Evolutionary conservation across 2,113 vertebrate genomes (phyloP).

Genomic region (Ivindomyrus marchei): DNA sequence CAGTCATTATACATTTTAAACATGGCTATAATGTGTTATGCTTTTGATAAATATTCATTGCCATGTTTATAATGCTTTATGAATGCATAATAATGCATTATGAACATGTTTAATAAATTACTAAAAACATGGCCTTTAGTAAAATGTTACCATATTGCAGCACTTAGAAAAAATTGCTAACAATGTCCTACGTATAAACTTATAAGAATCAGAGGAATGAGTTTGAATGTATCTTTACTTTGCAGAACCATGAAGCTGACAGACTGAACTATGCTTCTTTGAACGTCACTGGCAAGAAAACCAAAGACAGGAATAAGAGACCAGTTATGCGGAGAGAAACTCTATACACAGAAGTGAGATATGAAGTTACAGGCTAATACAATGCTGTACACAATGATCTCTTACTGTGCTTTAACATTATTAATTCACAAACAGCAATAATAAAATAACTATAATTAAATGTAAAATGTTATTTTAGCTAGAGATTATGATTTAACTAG

Average conservation of each 20-base stretch:
- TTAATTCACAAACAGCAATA: background rate
- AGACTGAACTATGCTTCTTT: constrained; percentile 4
- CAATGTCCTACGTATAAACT: background rate
- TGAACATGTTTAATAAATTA: no score
- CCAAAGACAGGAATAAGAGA: background rate
- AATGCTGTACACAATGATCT: background rate
- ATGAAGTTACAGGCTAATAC: background rate
- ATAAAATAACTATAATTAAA: background rate
- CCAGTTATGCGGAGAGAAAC: background rate
- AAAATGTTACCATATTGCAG: background rate
- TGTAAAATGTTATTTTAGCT: background rate
- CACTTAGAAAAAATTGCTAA: background rate
- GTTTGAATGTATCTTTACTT: background rate
- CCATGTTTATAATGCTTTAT: no score
- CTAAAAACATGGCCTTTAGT: no score
- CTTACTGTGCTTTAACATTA: background rate
- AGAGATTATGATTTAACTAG: background rate
- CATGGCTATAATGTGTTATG: no score
- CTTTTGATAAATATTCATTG: no score
- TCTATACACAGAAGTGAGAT: background rate
- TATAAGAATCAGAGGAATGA: background rate
- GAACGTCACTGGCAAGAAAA: background rate
- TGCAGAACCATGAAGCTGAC: background rate
- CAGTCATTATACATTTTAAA: no score
- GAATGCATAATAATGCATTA: no score